These are phyloP conservation scores for Acipenser transmontanus DNA, from an alignment of 2,797 vertebrate genomes.

Conservation along the genomic window DNA sequence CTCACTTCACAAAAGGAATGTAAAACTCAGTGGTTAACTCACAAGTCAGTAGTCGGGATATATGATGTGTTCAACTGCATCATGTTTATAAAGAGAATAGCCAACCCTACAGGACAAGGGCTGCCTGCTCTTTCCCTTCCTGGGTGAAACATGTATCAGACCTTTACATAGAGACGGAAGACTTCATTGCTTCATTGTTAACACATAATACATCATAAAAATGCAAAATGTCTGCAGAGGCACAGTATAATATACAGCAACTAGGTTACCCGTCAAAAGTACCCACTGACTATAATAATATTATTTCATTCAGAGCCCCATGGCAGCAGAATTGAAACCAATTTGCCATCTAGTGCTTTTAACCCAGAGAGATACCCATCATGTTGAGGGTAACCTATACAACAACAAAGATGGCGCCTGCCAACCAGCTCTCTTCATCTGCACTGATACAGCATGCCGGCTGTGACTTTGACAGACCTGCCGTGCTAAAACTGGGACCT, in stretches of 20 bases:
- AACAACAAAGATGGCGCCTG: no score
- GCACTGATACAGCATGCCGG: constrained; percentile 30
- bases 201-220: not conserved
- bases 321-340: constrained; percentile 20
- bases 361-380: constrained; percentile 5
- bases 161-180: no score
- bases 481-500: constrained; percentile 14
- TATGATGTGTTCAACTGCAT: not conserved
- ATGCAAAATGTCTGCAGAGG: not conserved
- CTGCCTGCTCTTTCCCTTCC: not conserved
- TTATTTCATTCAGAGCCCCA: no score
- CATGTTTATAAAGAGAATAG: no score
- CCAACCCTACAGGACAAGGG: not conserved
- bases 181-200: no score
- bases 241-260: not conserved
- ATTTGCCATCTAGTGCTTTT: constrained; percentile 25
- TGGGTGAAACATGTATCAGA: not conserved
- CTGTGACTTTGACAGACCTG: constrained; percentile 20
- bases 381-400: no score
- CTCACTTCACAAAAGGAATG: no score
- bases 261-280: not conserved
- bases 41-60: not conserved
- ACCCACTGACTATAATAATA: not conserved
- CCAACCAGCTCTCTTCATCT: constrained; percentile 8
- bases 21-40: no score